phyloP scores from a whole-genome alignment of 2,113 vertebrate genomes.

The Cyanocitta stelleri region DNA sequence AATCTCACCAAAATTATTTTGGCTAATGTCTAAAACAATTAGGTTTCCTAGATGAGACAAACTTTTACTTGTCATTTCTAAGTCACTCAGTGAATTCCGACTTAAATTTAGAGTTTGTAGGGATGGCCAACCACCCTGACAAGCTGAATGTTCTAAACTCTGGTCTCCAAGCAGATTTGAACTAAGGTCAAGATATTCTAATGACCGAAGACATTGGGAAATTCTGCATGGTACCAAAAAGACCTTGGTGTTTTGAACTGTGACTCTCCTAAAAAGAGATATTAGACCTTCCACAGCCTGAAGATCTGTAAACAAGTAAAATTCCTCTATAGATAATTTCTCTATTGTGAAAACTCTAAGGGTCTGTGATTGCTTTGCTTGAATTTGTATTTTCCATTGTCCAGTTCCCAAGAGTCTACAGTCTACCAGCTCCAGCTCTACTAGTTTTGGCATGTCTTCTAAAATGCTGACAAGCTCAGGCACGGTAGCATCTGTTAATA shows the following conservation, averaged over 20 bases:
- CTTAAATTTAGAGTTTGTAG: conserved; percentile 76
- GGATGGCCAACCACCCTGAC: conserved; percentile 14
- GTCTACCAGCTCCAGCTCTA: conserved; percentile 56
- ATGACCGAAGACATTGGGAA: conserved; percentile 22
- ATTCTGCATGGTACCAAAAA: conserved; percentile 73
- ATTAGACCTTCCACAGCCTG: not conserved
- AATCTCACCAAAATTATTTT: conserved; percentile 74
- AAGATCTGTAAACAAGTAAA: conserved; percentile 69
- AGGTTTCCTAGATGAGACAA: conserved; percentile 70
- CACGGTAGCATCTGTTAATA: conserved; percentile 37
- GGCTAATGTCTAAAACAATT: conserved; percentile 76
- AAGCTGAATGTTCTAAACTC: conserved; percentile 65
- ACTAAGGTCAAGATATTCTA: conserved; percentile 78
- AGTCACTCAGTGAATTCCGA: conserved; percentile 69
- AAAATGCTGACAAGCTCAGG: not conserved
- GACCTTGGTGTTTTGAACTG: conserved; percentile 66
- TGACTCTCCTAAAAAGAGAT: not conserved
- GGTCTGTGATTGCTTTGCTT: conserved; percentile 3
- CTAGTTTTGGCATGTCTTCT: not conserved
- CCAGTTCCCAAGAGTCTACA: conserved; percentile 61
- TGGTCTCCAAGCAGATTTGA: conserved; percentile 75
- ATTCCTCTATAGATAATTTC: not conserved
- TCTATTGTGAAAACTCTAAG: not conserved
- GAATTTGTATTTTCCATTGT: not conserved
- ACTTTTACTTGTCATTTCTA: conserved; percentile 49